These are phyloP conservation scores for Solea senegalensis DNA, from an alignment of 2,113 vertebrate genomes.

Conservation along the genomic window DNA sequence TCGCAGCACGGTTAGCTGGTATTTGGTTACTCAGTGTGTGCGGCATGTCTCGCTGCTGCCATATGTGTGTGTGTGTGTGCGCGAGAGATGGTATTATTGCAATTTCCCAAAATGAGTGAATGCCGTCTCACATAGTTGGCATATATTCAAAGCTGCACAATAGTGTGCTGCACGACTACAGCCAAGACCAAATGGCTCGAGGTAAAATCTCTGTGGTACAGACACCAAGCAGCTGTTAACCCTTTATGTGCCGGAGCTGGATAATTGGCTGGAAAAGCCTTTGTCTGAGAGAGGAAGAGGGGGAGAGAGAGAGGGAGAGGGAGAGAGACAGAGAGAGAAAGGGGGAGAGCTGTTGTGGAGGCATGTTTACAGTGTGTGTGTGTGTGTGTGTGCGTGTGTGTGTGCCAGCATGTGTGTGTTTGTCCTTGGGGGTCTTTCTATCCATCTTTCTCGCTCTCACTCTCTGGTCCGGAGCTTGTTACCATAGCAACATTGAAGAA, in stretches of 20 bases:
- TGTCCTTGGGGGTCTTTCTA: conserved; percentile 78
- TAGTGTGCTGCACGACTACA: conserved; percentile 57
- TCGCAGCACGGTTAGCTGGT: conserved; percentile 16
- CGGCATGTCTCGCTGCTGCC: conserved; percentile 28
- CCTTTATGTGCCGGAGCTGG: conserved; percentile 59
- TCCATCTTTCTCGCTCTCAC: conserved; percentile 73
- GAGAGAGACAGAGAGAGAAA: conserved; percentile 5
- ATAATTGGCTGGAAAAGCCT: conserved; percentile 79
- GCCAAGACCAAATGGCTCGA: conserved; percentile 72
- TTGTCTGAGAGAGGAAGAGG: conserved; percentile 63
- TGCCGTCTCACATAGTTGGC: conserved; percentile 57
- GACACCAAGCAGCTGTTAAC: conserved; percentile 74
- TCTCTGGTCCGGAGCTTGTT: conserved; percentile 76
- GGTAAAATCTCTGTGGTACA: conserved; percentile 74
- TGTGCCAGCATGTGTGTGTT: conserved; percentile 41
- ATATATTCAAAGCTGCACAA: conserved; percentile 54
- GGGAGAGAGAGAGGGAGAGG: conserved; percentile 6
- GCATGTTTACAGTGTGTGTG: conserved; percentile 55
- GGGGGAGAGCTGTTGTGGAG: conserved; percentile 47
- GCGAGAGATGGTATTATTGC: conserved; percentile 23
- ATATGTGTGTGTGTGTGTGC: neutral
- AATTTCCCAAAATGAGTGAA: conserved; percentile 51
- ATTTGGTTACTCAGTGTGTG: conserved; percentile 10
- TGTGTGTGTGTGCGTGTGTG: conserved; percentile 37
- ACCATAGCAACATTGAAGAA: conserved; percentile 79